These are phyloP conservation scores for Calycopis cecrops DNA, from an alignment of 1,140 invertebrate species.

Conservation along the genomic window DNA sequence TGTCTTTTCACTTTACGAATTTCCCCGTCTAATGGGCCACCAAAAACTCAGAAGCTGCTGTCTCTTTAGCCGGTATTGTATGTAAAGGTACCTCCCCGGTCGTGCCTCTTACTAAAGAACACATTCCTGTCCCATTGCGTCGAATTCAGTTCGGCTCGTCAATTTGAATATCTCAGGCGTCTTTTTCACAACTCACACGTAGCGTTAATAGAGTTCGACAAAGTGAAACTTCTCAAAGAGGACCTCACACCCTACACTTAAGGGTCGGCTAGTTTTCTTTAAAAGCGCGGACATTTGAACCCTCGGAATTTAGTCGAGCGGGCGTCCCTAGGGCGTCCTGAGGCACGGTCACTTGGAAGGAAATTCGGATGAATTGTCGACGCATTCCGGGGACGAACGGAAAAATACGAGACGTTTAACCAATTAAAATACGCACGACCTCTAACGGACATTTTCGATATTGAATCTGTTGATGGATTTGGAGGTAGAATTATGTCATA, in stretches of 20 bases:
- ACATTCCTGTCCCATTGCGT: no score
- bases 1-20: no score
- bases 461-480: no score
- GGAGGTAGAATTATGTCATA: no score
- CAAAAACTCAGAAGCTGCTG: no score
- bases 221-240: slow-evolving; percentile 53
- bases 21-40: no score
- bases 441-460: no score
- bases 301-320: slow-evolving; percentile 62
- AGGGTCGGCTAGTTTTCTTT: slow-evolving; percentile 64
- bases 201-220: slow-evolving; percentile 29
- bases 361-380: slow-evolving; percentile 47
- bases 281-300: slow-evolving; percentile 59
- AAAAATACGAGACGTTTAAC: slow-evolving; percentile 12
- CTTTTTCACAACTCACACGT: background rate
- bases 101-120: no score
- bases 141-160: no score
- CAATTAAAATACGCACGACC: slow-evolving; percentile 10
- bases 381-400: slow-evolving; percentile 20
- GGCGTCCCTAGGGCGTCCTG: slow-evolving; percentile 42
- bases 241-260: slow-evolving; percentile 55
- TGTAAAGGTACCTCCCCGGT: no score
- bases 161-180: no score
- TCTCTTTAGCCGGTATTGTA: no score
- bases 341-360: slow-evolving; percentile 53